phyloP scores from a whole-genome alignment of 2,797 vertebrate genomes.

The Labeo calbasu region DNA sequence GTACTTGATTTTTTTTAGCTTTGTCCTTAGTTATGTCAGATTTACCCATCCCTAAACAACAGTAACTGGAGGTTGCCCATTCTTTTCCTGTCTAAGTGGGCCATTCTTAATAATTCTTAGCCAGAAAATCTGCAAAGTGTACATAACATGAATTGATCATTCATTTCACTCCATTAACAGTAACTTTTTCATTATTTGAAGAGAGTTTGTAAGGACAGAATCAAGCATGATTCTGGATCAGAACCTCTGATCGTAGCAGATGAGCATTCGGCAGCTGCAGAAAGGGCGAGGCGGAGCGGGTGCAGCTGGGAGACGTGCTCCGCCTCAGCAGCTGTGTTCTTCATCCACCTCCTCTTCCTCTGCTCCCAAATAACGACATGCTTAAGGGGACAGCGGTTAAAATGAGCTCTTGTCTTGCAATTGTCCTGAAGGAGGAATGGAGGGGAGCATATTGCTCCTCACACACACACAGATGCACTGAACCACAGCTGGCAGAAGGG shows the following conservation, averaged over 20 bases:
- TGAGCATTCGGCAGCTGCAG: constrained; percentile 50
- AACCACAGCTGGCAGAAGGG: constrained; percentile 59
- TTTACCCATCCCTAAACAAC: no score
- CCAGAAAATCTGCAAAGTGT: neutral
- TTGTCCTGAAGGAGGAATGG: constrained; percentile 46
- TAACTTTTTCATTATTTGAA: neutral
- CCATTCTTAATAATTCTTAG: neutral
- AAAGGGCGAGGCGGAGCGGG: constrained; percentile 64
- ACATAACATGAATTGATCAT: neutral
- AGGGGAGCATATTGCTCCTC: constrained; percentile 43
- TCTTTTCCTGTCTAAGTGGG: no score
- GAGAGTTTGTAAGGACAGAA: neutral
- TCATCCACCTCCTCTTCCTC: constrained; percentile 50
- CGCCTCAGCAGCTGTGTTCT: constrained; percentile 69
- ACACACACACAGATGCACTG: constrained; percentile 26
- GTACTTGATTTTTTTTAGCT: neutral
- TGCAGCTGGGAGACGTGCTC: constrained; percentile 68
- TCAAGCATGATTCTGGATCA: constrained; percentile 14
- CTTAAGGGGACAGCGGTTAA: constrained; percentile 59
- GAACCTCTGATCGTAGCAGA: neutral
- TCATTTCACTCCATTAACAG: neutral
- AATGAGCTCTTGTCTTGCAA: constrained; percentile 54
- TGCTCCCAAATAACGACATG: constrained; percentile 35
- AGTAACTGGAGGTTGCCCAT: no score
- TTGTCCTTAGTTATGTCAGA: no score